These are phyloP conservation scores for Paragorgia papillata DNA, from an alignment of 92 coral and sea anemone genomes.

Conservation along the genomic window DNA sequence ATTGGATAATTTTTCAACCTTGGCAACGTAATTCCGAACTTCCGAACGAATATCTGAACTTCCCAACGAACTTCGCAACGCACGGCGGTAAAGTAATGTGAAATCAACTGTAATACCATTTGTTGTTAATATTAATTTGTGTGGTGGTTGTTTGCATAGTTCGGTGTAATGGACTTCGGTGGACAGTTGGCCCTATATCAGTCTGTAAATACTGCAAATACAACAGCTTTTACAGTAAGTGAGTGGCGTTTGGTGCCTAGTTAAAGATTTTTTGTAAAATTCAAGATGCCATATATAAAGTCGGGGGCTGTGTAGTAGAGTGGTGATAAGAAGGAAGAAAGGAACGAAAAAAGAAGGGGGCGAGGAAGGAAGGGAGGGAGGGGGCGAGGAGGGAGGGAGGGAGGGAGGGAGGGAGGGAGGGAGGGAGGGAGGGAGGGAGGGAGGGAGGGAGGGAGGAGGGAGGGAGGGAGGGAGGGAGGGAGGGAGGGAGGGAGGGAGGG, in stretches of 20 bases:
- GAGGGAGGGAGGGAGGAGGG: neutral
- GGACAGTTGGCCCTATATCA: conserved; percentile 35
- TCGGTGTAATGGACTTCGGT: conserved; percentile 45
- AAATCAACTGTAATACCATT: no score
- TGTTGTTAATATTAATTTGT: no score
- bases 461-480: neutral
- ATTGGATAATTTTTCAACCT: no score
- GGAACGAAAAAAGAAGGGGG: neutral
- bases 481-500: neutral
- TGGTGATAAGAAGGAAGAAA: neutral
- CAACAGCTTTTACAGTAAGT: conserved; percentile 19
- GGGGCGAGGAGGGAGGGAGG: neutral
- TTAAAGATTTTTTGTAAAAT: no score
- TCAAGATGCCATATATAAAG: no score
- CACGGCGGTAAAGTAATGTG: no score
- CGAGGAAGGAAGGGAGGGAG: neutral
- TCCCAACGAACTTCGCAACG: no score
- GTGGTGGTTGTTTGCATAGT: conserved; percentile 11
- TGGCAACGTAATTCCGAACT: no score
- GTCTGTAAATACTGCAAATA: conserved; percentile 27
- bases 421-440: neutral
- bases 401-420: neutral
- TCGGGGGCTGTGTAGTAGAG: neutral
- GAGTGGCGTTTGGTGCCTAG: no score
- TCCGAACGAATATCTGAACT: no score